Evolutionary conservation across 2,888 invertebrate genomes (phyloP).

Genomic region (Ophion costatus): DNA sequence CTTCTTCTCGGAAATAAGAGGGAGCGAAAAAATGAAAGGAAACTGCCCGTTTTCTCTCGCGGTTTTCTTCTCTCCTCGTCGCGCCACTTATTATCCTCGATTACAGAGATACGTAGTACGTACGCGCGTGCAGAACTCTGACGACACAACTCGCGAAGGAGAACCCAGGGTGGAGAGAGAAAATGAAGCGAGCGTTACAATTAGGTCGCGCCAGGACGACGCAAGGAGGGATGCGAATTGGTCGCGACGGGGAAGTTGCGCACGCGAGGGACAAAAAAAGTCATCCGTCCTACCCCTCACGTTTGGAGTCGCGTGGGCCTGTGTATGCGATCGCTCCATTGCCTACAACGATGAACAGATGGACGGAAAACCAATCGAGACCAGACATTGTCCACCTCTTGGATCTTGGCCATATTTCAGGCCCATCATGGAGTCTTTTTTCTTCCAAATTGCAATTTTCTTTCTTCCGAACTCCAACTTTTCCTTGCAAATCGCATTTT

Average conservation of each 20-base stretch:
- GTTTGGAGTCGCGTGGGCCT: background rate
- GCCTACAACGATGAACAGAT: background rate
- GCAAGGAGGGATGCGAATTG: slow-evolving; percentile 32
- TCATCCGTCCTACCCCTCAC: slow-evolving; percentile 7
- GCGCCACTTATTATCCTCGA: slow-evolving; percentile 59
- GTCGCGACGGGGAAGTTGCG: slow-evolving; percentile 30
- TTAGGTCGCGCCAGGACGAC: slow-evolving; percentile 57
- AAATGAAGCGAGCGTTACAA: slow-evolving; percentile 53
- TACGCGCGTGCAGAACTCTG: slow-evolving; percentile 20
- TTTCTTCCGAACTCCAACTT: too few relatives aligned
- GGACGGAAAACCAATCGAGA: background rate
- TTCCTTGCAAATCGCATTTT: too few relatives aligned
- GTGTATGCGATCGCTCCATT: background rate
- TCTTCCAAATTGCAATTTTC: background rate
- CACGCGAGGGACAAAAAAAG: slow-evolving; percentile 16
- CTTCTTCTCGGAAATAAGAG: slow-evolving; percentile 36
- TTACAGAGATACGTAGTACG: slow-evolving; percentile 56
- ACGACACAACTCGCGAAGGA: slow-evolving; percentile 13
- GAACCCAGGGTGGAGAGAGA: slow-evolving; percentile 7
- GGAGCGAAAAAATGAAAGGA: slow-evolving; percentile 23
- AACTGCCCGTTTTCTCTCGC: slow-evolving; percentile 5
- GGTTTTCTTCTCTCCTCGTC: slow-evolving; percentile 8
- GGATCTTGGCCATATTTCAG: background rate
- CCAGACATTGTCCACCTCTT: slow-evolving; percentile 12
- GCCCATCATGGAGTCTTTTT: background rate